Conservation (phyloP, 1,140 invertebrate species). For the Rhagoletis pomonella region DNA sequence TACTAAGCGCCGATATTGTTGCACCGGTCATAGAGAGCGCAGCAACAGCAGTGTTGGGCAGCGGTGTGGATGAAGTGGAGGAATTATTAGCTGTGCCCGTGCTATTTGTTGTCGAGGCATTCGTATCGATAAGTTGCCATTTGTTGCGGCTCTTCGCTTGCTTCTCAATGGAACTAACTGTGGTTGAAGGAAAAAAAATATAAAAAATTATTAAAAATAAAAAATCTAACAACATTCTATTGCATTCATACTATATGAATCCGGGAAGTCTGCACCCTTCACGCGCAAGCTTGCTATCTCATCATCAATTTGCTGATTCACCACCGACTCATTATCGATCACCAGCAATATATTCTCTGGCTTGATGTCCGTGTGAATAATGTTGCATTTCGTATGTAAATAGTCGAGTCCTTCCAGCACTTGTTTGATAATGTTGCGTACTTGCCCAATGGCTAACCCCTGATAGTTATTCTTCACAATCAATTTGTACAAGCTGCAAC, state of each 20-base stretch:
- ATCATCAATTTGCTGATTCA: slow-evolving; percentile 92
- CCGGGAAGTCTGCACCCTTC: slow-evolving; percentile 76
- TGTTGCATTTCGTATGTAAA: slow-evolving; percentile 97
- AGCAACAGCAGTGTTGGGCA: slow-evolving; percentile 63
- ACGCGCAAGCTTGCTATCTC: slow-evolving; percentile 84
- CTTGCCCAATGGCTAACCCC: slow-evolving; percentile 95
- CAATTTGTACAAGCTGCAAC: slow-evolving; percentile 97
- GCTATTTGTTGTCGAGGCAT: slow-evolving; percentile 67
- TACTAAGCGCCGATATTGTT: slow-evolving; percentile 67
- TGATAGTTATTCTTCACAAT: slow-evolving; percentile 98
- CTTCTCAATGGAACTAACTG: slow-evolving; percentile 73
- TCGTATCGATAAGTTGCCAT: slow-evolving; percentile 71
- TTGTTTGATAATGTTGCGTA: slow-evolving; percentile 96
- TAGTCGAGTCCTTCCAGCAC: slow-evolving; percentile 96
- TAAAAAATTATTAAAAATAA: slow-evolving; percentile 43
- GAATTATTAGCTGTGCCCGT: slow-evolving; percentile 72
- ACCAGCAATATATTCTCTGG: slow-evolving; percentile 98
- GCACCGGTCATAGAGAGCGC: slow-evolving; percentile 9
- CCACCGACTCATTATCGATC: slow-evolving; percentile 87
- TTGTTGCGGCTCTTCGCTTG: slow-evolving; percentile 71
- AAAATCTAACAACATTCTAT: not conserved
- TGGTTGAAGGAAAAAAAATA: not conserved
- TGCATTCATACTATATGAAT: slow-evolving; percentile 71
- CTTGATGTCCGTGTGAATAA: slow-evolving; percentile 99
- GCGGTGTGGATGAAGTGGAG: slow-evolving; percentile 68